Evolutionary conservation across 2,113 vertebrate species (phyloP).

Genomic region (Daboia siamensis): DNA sequence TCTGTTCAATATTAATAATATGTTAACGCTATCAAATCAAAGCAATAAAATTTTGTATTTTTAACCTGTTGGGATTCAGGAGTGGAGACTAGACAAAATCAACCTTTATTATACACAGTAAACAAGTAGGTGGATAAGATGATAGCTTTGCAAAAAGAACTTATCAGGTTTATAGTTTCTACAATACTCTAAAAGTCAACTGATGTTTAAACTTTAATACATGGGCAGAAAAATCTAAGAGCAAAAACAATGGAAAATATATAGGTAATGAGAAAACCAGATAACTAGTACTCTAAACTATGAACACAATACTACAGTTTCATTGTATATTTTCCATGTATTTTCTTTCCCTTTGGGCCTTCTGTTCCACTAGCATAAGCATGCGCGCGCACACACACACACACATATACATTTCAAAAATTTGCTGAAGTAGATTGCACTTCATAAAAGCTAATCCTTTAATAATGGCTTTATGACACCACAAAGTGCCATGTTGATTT

Average conservation of each 20-base stretch:
- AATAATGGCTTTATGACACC: not conserved
- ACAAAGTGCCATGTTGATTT: not conserved
- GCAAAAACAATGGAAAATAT: not conserved
- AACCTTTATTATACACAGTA: conserved; percentile 31
- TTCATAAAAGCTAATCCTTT: not conserved
- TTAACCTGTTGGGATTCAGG: not conserved
- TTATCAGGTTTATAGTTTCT: not conserved
- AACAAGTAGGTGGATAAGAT: conserved; percentile 13
- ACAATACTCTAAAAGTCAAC: not conserved
- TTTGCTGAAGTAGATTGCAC: not conserved
- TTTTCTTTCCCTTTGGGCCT: not conserved
- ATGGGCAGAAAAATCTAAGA: not conserved
- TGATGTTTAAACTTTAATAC: not conserved
- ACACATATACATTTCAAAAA: not conserved
- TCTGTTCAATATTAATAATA: not conserved
- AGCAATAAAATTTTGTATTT: not conserved
- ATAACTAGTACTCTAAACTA: not conserved
- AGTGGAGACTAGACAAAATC: not conserved
- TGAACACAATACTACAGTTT: not conserved
- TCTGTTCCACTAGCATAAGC: not conserved
- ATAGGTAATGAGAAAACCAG: not conserved
- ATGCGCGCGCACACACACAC: not conserved
- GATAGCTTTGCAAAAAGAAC: not conserved
- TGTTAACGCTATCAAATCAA: conserved; percentile 7
- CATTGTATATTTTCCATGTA: not conserved